A percentile compares a stretch with the other conserved stretches of the same genome.
These are phyloP conservation scores for Rhyzopertha dominica DNA, from an alignment of 1,140 invertebrate genomes.

Conservation along the genomic window DNA sequence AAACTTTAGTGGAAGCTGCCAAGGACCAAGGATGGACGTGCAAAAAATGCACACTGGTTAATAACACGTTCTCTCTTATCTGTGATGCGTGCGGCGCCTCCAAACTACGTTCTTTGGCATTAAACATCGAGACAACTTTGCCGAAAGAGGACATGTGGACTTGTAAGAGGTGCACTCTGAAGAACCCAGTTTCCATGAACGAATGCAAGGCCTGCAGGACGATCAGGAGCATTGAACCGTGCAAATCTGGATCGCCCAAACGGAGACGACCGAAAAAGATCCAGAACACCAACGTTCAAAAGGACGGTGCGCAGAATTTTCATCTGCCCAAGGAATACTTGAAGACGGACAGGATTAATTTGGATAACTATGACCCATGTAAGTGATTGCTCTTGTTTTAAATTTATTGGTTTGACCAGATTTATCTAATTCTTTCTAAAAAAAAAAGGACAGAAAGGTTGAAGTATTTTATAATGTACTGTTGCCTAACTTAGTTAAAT, in stretches of 20 bases:
- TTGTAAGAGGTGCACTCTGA: constrained; percentile 72
- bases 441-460: too few species aligned
- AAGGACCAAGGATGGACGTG: constrained; percentile 71
- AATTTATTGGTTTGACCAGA: too few species aligned
- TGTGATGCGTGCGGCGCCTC: constrained; percentile 82
- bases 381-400: too few species aligned
- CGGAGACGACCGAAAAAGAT: too few species aligned
- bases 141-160: constrained; percentile 74
- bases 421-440: too few species aligned
- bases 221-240: constrained; percentile 48
- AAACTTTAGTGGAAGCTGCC: constrained; percentile 12
- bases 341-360: constrained; percentile 29
- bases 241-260: too few species aligned
- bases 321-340: too few species aligned
- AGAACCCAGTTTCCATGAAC: constrained; percentile 67
- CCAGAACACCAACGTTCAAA: too few species aligned
- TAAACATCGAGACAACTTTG: constrained; percentile 62
- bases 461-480: too few species aligned
- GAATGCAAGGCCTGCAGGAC: constrained; percentile 73
- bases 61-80: constrained; percentile 59
- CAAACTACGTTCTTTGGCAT: constrained; percentile 61
- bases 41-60: constrained; percentile 80
- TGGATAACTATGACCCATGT: too few species aligned
- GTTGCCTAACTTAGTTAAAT: too few species aligned
- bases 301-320: too few species aligned